phyloP scores from a whole-genome alignment of 2,113 vertebrate genomes.

The Zosterops pallidus region DNA sequence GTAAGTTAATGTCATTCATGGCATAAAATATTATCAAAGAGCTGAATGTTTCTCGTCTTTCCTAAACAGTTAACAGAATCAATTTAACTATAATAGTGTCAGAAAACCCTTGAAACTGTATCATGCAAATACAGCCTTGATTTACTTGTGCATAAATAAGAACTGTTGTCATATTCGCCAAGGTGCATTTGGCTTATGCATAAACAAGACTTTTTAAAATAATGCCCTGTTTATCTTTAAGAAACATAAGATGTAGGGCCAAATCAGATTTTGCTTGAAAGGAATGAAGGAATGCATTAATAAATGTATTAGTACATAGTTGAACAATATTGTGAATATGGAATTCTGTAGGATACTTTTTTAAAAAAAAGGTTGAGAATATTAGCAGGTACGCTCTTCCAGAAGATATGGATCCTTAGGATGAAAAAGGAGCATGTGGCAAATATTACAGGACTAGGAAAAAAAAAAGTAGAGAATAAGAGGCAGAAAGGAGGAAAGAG shows the following conservation, averaged over 20 bases:
- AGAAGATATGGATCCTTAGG: not conserved
- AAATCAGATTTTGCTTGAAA: constrained; percentile 37
- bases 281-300: constrained; percentile 35
- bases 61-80: not conserved
- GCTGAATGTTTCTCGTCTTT: not conserved
- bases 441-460: not conserved
- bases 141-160: not conserved
- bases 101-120: not conserved
- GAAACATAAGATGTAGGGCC: not conserved
- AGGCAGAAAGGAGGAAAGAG: not conserved
- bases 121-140: not conserved
- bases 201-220: not conserved
- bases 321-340: not conserved
- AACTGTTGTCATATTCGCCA: not conserved
- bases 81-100: not conserved
- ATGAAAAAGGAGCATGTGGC: not conserved
- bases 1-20: not conserved
- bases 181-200: not conserved
- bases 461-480: not conserved
- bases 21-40: not conserved
- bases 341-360: not conserved
- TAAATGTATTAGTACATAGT: not conserved
- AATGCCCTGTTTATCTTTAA: not conserved
- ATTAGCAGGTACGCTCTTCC: not conserved
- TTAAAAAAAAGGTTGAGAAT: not conserved